Conservation (phyloP, 2,113 vertebrate species). For the Bufo bufo region DNA sequence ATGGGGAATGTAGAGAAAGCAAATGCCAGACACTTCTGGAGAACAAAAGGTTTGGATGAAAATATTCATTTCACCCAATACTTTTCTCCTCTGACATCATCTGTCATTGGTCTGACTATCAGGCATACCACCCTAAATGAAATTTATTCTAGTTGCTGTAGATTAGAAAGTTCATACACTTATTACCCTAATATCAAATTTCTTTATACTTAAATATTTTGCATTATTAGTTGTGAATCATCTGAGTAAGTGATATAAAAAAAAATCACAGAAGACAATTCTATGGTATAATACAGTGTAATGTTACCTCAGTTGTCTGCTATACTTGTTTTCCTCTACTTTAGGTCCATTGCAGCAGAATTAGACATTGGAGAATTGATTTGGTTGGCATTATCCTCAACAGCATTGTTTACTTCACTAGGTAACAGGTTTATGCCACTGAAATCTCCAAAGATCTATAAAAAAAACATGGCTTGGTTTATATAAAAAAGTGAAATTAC, state of each 20-base stretch:
- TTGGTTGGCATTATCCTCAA: slow-evolving; percentile 59
- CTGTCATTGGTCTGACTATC: no score
- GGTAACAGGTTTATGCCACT: slow-evolving; percentile 60
- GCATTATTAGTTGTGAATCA: no score
- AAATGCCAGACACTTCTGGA: no score
- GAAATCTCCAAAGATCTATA: slow-evolving; percentile 81
- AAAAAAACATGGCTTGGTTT: not conserved
- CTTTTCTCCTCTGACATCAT: no score
- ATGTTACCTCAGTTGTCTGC: slow-evolving; percentile 70
- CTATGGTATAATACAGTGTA: no score
- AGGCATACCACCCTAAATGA: no score
- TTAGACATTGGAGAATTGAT: slow-evolving; percentile 48
- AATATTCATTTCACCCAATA: no score
- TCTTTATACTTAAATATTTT: not conserved
- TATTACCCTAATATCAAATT: not conserved
- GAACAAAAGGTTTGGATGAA: no score
- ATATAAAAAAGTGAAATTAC: not conserved
- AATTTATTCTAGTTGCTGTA: no score
- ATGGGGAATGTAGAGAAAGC: no score
- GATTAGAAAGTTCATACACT: no score
- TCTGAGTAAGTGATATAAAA: not conserved
- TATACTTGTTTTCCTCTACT: slow-evolving; percentile 72
- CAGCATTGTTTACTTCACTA: slow-evolving; percentile 55
- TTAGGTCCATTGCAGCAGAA: slow-evolving; percentile 57
- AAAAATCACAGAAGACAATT: not conserved